These are phyloP conservation scores for Acanthurus lineatus DNA, from an alignment of 2,797 vertebrate genomes.

Conservation along the genomic window DNA sequence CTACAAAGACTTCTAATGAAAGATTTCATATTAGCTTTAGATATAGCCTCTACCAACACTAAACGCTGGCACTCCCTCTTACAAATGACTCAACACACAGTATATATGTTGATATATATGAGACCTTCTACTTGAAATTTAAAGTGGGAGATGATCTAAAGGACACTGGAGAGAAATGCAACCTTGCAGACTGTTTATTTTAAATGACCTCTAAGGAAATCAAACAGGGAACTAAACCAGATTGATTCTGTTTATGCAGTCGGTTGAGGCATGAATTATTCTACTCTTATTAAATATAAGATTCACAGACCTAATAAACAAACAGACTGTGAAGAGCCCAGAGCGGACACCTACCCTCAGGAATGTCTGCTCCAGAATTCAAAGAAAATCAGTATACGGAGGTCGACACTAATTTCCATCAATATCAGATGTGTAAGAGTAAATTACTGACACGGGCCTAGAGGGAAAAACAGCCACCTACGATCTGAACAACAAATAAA, in stretches of 20 bases:
- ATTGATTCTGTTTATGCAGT: conserved; percentile 40
- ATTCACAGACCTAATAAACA: conserved; percentile 48
- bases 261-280: conserved; percentile 42
- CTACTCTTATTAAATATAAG: conserved; percentile 37
- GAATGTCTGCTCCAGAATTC: conserved; percentile 46
- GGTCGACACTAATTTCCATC: conserved; percentile 68
- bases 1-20: background rate
- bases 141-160: background rate
- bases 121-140: background rate
- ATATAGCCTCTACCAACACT: background rate
- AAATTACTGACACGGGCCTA: conserved; percentile 55
- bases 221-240: background rate
- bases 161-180: background rate
- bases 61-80: background rate
- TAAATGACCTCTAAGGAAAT: conserved; percentile 47
- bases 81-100: background rate
- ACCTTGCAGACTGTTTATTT: conserved; percentile 22
- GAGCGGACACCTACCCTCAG: conserved; percentile 6
- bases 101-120: background rate
- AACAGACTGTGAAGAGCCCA: conserved; percentile 29
- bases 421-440: conserved; percentile 64
- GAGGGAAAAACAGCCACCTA: conserved; percentile 60
- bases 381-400: conserved; percentile 38
- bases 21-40: background rate
- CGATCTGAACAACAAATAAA: conserved; percentile 38